These are phyloP conservation scores for Hyles lineata DNA, from an alignment of 2,888 invertebrate genomes.

Conservation along the genomic window DNA sequence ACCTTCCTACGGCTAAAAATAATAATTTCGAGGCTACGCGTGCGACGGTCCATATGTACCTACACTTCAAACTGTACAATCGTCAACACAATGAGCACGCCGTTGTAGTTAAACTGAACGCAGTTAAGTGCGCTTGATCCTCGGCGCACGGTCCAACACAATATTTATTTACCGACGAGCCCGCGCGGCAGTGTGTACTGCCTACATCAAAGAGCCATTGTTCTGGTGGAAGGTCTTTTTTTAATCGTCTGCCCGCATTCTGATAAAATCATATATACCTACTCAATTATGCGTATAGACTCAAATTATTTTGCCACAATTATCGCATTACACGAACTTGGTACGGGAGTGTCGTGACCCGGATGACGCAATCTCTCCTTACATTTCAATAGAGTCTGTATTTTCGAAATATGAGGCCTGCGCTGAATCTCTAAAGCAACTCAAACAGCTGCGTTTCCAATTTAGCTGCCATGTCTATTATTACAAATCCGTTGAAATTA, in stretches of 20 bases:
- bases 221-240: slow-evolving; percentile 64
- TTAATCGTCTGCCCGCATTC: slow-evolving; percentile 52
- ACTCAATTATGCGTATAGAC: neutral
- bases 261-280: slow-evolving; percentile 29
- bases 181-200: slow-evolving; percentile 35
- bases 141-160: slow-evolving; percentile 24
- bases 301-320: slow-evolving; percentile 32
- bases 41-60: slow-evolving; percentile 60
- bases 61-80: slow-evolving; percentile 50
- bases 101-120: slow-evolving; percentile 26
- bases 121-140: slow-evolving; percentile 25
- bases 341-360: slow-evolving; percentile 46
- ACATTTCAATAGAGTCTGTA: slow-evolving; percentile 41
- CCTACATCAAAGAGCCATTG: slow-evolving; percentile 58
- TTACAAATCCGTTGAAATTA: neutral
- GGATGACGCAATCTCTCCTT: slow-evolving; percentile 55
- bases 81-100: slow-evolving; percentile 46
- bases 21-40: slow-evolving; percentile 79
- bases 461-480: slow-evolving; percentile 13
- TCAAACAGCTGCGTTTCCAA: slow-evolving; percentile 24
- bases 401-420: slow-evolving; percentile 24
- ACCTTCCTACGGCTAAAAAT: slow-evolving; percentile 81
- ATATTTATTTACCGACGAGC: slow-evolving; percentile 28
- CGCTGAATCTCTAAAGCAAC: slow-evolving; percentile 21
- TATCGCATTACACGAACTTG: slow-evolving; percentile 37